A percentile compares a stretch with the other conserved stretches of the same genome.
phyloP scores from a whole-genome alignment of 2,797 vertebrate genomes.

The Pantherophis vulpinus region DNA sequence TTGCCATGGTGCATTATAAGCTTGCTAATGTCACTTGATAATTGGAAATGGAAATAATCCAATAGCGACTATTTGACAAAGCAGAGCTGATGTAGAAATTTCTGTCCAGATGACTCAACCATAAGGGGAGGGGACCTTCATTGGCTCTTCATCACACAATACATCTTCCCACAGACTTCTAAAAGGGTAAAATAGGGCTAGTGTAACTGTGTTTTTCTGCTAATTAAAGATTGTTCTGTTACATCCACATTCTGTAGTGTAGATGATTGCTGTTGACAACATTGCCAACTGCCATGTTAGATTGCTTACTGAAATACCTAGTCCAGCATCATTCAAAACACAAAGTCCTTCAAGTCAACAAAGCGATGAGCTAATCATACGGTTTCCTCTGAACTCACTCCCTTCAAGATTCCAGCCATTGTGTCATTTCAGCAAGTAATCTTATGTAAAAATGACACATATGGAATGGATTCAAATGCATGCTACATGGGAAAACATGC shows the following conservation, averaged over 20 bases:
- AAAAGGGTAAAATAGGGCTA: constrained; percentile 1
- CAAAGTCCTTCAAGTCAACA: neutral
- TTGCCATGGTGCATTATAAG: constrained; percentile 3
- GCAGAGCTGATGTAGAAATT: constrained; percentile 10
- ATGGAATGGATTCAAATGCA: too few relatives aligned
- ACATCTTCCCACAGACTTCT: constrained; percentile 2
- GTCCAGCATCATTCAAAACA: neutral
- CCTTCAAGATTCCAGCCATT: neutral
- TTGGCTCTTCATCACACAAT: neutral
- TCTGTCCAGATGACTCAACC: constrained; percentile 1
- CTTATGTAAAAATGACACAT: neutral
- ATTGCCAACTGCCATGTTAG: neutral
- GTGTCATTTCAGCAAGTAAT: neutral
- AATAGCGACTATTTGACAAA: constrained; percentile 6
- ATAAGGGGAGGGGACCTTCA: neutral
- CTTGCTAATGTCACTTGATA: constrained; percentile 16
- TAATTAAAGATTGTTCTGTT: constrained; percentile 28
- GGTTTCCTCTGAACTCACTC: neutral
- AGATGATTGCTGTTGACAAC: neutral
- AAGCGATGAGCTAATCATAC: neutral
- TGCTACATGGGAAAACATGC: neutral
- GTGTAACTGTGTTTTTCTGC: constrained; percentile 14
- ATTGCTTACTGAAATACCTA: neutral
- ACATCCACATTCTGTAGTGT: neutral
- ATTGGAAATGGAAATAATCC: constrained; percentile 5